Conservation (phyloP, 2,113 vertebrate genomes). For the Axis porcinus region DNA sequence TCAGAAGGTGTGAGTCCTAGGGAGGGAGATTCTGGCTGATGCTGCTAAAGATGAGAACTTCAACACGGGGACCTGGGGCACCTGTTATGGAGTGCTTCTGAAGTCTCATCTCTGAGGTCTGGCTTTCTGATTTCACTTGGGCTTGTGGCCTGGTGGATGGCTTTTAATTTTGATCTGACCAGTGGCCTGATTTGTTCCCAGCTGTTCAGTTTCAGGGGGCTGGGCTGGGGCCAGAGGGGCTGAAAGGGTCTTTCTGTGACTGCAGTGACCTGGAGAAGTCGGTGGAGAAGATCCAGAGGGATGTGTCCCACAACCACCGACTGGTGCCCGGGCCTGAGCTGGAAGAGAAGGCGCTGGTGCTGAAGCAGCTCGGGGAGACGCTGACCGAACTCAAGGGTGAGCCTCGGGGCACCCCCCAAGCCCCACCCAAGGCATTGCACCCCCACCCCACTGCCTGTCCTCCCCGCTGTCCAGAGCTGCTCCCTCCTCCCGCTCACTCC, state of each 20-base stretch:
- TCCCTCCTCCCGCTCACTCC: not conserved
- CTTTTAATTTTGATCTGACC: slow-evolving; percentile 23
- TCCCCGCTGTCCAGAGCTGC: not conserved
- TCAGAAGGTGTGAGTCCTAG: not conserved
- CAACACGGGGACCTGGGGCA: not conserved
- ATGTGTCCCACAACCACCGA: slow-evolving; percentile 90
- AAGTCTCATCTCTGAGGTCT: not conserved
- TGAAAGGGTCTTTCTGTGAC: slow-evolving; percentile 64
- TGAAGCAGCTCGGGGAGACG: slow-evolving; percentile 95
- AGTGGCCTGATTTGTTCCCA: slow-evolving; percentile 38
- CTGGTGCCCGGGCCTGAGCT: slow-evolving; percentile 92
- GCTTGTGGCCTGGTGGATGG: not conserved
- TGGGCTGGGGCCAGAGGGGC: slow-evolving; percentile 53
- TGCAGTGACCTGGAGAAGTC: slow-evolving; percentile 96
- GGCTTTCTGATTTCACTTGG: not conserved
- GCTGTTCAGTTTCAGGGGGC: slow-evolving; percentile 30
- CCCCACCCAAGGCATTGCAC: not conserved
- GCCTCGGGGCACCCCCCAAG: not conserved
- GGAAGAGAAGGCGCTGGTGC: slow-evolving; percentile 93
- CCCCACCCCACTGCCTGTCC: not conserved
- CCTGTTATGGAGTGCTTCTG: not conserved
- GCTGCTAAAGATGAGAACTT: not conserved
- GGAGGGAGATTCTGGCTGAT: not conserved
- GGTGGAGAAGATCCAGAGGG: slow-evolving; percentile 96
- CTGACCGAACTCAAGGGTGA: slow-evolving; percentile 96